phyloP scores from a whole-genome alignment of 1,140 invertebrate genomes.

The Bombus superbus region DNA sequence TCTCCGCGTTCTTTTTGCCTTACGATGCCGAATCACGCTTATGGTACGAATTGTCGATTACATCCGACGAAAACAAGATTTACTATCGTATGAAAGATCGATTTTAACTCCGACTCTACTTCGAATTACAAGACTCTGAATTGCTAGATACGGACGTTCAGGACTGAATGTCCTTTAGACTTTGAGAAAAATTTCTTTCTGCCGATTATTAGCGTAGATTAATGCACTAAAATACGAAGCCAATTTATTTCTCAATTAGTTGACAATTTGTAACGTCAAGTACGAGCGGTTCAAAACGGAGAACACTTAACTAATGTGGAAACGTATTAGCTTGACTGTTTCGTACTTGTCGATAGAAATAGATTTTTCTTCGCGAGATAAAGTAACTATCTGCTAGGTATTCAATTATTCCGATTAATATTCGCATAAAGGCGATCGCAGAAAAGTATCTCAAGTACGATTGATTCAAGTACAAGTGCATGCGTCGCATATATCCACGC shows the following conservation, averaged over 20 bases:
- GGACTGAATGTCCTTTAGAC: background rate
- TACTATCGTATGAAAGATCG: background rate
- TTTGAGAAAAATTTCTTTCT: background rate
- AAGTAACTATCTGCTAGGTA: background rate
- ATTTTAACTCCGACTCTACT: background rate
- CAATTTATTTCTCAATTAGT: background rate
- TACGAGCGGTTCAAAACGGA: too few relatives aligned
- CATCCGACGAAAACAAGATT: background rate
- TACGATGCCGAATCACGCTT: background rate
- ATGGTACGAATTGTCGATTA: background rate
- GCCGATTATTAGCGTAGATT: too few relatives aligned
- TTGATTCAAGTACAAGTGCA: conserved; percentile 45
- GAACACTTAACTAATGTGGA: too few relatives aligned
- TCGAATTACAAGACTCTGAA: background rate
- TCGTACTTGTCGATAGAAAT: background rate
- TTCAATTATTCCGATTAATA: background rate
- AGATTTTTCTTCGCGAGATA: background rate
- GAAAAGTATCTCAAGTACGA: background rate
- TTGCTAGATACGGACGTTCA: background rate
- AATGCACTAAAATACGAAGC: too few relatives aligned
- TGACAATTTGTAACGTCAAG: background rate
- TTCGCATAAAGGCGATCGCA: background rate
- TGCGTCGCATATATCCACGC: background rate
- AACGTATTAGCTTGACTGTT: background rate
- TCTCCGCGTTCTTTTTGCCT: background rate